These are phyloP conservation scores for Alces alces DNA, from an alignment of 2,113 vertebrate species.

Conservation along the genomic window DNA sequence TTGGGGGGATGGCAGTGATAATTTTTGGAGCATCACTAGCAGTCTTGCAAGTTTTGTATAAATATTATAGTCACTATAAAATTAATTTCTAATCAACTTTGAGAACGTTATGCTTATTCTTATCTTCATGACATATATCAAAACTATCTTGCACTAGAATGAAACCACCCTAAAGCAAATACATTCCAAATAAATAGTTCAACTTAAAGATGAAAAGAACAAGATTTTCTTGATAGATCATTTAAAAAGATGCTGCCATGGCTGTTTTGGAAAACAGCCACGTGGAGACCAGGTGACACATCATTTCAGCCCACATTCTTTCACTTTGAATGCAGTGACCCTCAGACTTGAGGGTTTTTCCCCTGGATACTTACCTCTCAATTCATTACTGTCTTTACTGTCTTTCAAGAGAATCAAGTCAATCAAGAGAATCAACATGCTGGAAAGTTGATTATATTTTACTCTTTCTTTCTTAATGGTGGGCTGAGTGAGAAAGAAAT, in stretches of 20 bases:
- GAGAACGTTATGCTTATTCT: neutral
- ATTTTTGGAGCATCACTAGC: neutral
- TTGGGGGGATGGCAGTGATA: accelerated
- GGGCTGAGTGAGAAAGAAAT: neutral
- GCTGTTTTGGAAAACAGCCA: neutral
- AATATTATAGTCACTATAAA: neutral
- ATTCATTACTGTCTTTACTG: neutral
- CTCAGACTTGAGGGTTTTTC: neutral
- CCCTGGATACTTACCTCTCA: neutral
- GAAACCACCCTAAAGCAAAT: neutral
- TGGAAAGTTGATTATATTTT: neutral
- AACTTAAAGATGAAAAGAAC: neutral
- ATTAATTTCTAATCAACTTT: neutral
- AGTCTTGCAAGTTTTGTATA: neutral
- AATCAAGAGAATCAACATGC: neutral
- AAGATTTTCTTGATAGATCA: neutral
- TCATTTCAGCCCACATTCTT: neutral
- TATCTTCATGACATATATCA: neutral
- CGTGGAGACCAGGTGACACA: neutral
- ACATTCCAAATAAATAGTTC: neutral
- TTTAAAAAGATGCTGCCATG: neutral
- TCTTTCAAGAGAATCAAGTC: neutral
- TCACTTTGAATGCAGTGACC: neutral
- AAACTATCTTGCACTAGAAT: neutral
- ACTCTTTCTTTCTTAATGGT: neutral